phyloP scores from a whole-genome alignment of 2,888 invertebrate genomes.

The Endotricha flammealis region DNA sequence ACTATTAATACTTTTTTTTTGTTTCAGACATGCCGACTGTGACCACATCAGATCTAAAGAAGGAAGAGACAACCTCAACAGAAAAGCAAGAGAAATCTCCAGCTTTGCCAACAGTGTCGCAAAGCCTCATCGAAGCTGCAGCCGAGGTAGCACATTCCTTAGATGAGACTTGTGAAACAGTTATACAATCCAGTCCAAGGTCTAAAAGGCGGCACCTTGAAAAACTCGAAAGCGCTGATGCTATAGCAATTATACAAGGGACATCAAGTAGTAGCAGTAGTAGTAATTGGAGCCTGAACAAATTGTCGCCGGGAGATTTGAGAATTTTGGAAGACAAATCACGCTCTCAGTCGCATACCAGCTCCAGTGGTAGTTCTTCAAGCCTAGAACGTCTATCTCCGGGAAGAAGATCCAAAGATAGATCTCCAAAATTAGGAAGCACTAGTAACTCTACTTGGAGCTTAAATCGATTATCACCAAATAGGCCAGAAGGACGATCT shows the following conservation, averaged over 20 bases:
- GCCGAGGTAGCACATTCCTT: slow-evolving; percentile 82
- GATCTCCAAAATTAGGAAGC: slow-evolving; percentile 71
- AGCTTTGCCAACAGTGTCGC: slow-evolving; percentile 47
- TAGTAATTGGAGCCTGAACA: slow-evolving; percentile 75
- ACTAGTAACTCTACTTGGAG: slow-evolving; percentile 75
- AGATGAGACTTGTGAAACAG: slow-evolving; percentile 83
- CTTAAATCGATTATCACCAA: slow-evolving; percentile 67
- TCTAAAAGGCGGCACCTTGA: slow-evolving; percentile 72
- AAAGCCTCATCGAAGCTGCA: slow-evolving; percentile 80
- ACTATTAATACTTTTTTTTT: slow-evolving; percentile 12
- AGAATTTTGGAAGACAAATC: slow-evolving; percentile 68
- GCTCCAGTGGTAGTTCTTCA: slow-evolving; percentile 72
- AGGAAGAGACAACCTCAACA: slow-evolving; percentile 31
- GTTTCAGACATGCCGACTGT: slow-evolving; percentile 48
- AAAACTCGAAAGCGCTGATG: slow-evolving; percentile 67
- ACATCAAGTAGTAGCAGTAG: slow-evolving; percentile 73
- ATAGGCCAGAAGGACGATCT: slow-evolving; percentile 68
- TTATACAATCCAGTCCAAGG: slow-evolving; percentile 80
- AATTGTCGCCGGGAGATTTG: slow-evolving; percentile 70
- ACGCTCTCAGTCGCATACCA: slow-evolving; percentile 69
- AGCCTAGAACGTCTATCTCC: slow-evolving; percentile 71
- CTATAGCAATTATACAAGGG: slow-evolving; percentile 66
- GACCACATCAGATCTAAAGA: slow-evolving; percentile 34
- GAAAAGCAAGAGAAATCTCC: slow-evolving; percentile 32
- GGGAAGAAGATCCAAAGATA: slow-evolving; percentile 69